phyloP scores from a whole-genome alignment of 2,113 vertebrate species.

The Heterochromis multidens region DNA sequence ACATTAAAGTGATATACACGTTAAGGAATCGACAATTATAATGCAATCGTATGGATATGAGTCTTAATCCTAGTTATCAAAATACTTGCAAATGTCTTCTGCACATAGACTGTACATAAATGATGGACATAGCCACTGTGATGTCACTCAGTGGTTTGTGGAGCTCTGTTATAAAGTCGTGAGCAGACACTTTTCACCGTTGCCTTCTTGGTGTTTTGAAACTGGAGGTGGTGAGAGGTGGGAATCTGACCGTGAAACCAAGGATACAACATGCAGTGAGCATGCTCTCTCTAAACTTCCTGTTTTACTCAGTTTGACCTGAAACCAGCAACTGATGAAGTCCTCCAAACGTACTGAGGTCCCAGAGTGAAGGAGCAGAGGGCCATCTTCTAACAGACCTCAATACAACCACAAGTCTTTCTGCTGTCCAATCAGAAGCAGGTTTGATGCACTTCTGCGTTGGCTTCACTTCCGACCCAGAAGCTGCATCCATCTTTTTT shows the following conservation, averaged over 20 bases:
- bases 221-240: rapidly evolving
- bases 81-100: background rate
- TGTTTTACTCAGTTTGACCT: background rate
- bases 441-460: background rate
- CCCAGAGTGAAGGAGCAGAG: background rate
- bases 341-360: rapidly evolving
- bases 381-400: background rate
- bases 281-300: background rate
- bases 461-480: background rate
- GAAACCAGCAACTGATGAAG: background rate
- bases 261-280: rapidly evolving
- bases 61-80: background rate
- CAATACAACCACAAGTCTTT: background rate
- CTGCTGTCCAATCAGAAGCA: background rate
- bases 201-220: rapidly evolving
- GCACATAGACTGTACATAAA: background rate
- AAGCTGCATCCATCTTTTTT: background rate
- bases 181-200: too few species aligned
- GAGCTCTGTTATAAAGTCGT: too few species aligned
- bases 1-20: rapidly evolving
- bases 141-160: background rate
- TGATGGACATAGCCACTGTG: background rate
- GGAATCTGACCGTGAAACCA: rapidly evolving
- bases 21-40: background rate
- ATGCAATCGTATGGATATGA: background rate